Evolutionary conservation across 2,888 invertebrate genomes (phyloP), one percentile per base, ranked within the genome.

Genomic region (Myathropa florea): DNA sequence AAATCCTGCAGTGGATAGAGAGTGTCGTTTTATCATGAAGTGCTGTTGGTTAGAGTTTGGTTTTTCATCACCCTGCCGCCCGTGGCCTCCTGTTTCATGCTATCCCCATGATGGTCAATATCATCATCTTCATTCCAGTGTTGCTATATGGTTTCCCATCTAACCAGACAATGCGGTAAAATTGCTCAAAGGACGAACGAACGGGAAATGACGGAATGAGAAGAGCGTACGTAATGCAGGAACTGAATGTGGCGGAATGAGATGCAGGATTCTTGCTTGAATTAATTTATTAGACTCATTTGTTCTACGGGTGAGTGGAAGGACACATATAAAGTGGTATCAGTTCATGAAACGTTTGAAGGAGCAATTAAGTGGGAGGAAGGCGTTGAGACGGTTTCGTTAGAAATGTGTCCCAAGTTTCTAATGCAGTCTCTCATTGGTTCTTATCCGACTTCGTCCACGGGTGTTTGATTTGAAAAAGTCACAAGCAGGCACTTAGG

Each of bases 211-310:
- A 28, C 46, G 73, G 59, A 60, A 18, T 18, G n/a, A 60, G 33
- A 26, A 33, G 30, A 33, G 61, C 26, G 61, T 33, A 61, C 26
- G 61, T 33, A 61, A 14, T 65, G 30, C 72, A 60, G 67, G 72
- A 72, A 64, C 24, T 28, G 60, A 53, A 46, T 59, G 67, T 33
- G 57, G 60, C 14, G 30, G 64, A 79, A 83, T 65, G 64, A 70
- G 68, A 73, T 73, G 70, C 60, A 83, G 70, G 75, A 65, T 28
- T 65, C 24, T 70, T 64, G 60, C 64, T 70, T 36, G 75, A 90
- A 91, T 91, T 90, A 91, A 91, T 91, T 91, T 91, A 91, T 91
- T 90, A 90, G 90, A 89, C 90, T 90, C 91, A 91, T 91, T 91
- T 90, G 90, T 90, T 91, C 89, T 65, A 14, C 21, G 59, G 78